phyloP scores from a whole-genome alignment of 2,888 invertebrate species.

The Drosophila rellima region DNA sequence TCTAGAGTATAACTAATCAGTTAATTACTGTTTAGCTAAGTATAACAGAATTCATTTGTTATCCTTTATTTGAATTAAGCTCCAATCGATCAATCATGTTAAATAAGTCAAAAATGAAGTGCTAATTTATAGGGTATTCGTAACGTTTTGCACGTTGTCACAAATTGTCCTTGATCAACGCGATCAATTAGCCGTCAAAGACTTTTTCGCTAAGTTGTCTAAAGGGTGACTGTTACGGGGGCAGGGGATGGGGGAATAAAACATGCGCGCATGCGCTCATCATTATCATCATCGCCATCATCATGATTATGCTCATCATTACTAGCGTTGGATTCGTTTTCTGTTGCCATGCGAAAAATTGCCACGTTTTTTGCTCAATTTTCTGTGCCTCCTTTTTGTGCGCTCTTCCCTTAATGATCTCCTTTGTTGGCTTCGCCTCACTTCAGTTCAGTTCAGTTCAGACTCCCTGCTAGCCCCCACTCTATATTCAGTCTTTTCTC shows the following conservation, averaged over 20 bases:
- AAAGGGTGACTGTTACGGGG: background rate
- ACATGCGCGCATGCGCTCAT: slow-evolving; percentile 43
- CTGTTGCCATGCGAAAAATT: slow-evolving; percentile 68
- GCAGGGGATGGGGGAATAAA: background rate
- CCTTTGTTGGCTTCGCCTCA: slow-evolving; percentile 49
- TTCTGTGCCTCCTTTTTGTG: slow-evolving; percentile 38
- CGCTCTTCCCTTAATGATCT: slow-evolving; percentile 57
- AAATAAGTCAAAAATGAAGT: background rate
- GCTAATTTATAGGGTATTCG: slow-evolving; percentile 8
- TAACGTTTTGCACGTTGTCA: background rate
- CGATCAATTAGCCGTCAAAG: background rate
- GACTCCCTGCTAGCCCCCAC: background rate
- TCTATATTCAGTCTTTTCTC: background rate
- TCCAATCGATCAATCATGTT: no score
- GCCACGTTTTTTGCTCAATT: slow-evolving; percentile 37
- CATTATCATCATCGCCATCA: slow-evolving; percentile 6
- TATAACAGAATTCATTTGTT: no score
- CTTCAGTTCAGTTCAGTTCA: slow-evolving; percentile 18
- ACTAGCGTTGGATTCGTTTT: slow-evolving; percentile 3
- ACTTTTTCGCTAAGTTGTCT: background rate
- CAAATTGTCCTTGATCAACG: slow-evolving; percentile 18
- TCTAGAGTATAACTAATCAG: no score
- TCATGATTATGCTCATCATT: slow-evolving; percentile 8
- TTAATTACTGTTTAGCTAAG: no score
- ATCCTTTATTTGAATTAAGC: no score